Evolutionary conservation across 1,140 invertebrate species (phyloP), one percentile per base, ranked within the genome.

Genomic region (Contarinia nasturtii): DNA sequence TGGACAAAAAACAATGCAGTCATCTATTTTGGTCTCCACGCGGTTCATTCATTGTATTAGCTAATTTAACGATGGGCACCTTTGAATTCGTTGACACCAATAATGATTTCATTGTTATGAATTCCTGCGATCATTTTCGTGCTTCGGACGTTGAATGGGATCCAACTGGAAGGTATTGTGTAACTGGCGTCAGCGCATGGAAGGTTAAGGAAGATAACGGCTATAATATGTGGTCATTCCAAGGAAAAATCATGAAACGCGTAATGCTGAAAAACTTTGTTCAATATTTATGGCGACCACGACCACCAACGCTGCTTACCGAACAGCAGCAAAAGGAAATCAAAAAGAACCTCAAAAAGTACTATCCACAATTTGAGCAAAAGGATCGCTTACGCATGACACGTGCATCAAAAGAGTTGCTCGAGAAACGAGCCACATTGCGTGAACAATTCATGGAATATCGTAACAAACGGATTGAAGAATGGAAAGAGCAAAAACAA

Each of bases 221-320:
- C 5, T 98, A 92, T 64, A 94, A 91, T 76, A 78, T 98, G 49
- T 96, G 93, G 86, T 92, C 88, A 19, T 98, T 98, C 79, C 94
- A 98, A 68, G 89, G 88, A 11, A 80, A 83, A 58, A 78, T 80
- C 27, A 60, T 73, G 21, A 64, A 69, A 53, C 70, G 90, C 53
- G 80, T 90, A 21, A 85, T 86, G 58, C 68, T 94, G 48, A 91
- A 93, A 52, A 80, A 82, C 7, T 95, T 98, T 59, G 90, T 89
- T 55, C 90, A 96, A 66, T 79, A 98, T 53, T 68, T 91, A 56
- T 99, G 96, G 96, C 71, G 96, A 53, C 96, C 96, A 17, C 73
- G 94, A 44, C 92, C 92, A 1, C 78, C 85, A 1, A 80, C 87
- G 18, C 70, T 96, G 7, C 72, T 99, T 0, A 66, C 76, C 1